Evolutionary conservation across 2,888 invertebrate genomes (phyloP).

Genomic region (Frankliniella fusca): DNA sequence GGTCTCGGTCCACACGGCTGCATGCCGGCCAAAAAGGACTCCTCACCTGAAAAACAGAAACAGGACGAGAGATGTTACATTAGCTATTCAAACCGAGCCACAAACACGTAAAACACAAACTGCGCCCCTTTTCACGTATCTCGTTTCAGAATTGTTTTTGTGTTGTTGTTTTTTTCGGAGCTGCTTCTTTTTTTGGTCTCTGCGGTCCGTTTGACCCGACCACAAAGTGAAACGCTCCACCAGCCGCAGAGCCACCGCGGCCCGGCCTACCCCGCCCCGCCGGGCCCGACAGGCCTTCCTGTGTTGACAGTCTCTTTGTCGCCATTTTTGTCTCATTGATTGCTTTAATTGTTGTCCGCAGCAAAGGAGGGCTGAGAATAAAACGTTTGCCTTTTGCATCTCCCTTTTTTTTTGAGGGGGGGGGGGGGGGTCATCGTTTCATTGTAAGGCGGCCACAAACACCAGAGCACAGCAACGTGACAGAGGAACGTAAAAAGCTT

Average conservation of each 20-base stretch:
- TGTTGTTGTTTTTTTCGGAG: not conserved
- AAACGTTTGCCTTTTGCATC: no score
- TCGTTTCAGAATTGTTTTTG: not conserved
- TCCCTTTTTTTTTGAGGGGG: no score
- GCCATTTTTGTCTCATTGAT: not conserved
- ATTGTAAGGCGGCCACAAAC: no score
- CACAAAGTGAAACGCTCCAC: not conserved
- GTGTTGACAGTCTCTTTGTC: not conserved
- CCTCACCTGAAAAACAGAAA: not conserved
- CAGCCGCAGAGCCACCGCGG: no score
- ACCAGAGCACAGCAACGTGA: no score
- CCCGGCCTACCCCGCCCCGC: not conserved
- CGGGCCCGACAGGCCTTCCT: not conserved
- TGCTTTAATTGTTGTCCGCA: not conserved
- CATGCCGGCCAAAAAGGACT: no score
- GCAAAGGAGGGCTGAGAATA: no score
- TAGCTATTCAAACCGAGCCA: no score
- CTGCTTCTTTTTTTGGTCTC: not conserved
- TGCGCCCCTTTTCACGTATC: not conserved
- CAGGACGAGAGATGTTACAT: not conserved
- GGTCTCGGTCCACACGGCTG: no score
- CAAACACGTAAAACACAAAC: no score
- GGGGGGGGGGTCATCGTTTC: no score
- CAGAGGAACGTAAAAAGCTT: no score
- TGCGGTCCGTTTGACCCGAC: not conserved